Conservation (phyloP, 2,113 vertebrate genomes). For the Cyanoderma ruficeps region DNA sequence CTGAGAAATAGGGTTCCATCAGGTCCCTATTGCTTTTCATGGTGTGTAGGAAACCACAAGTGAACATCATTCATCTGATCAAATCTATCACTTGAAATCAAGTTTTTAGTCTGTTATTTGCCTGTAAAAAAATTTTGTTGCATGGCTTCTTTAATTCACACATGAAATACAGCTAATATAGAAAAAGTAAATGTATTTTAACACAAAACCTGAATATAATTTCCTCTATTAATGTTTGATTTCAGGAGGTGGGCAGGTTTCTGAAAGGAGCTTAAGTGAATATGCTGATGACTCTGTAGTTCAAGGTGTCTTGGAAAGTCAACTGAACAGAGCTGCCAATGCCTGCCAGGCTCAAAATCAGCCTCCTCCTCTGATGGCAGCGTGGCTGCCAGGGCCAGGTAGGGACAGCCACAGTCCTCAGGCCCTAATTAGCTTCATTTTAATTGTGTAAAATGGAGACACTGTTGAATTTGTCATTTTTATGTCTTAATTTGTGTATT, state of each 20-base stretch:
- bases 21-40: not conserved
- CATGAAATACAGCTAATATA: not conserved
- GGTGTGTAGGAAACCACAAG: not conserved
- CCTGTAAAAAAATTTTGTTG: not conserved
- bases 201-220: not conserved
- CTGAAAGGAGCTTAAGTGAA: constrained; percentile 43
- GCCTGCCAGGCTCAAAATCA: not conserved
- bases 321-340: not conserved
- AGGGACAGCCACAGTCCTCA: not conserved
- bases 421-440: not conserved
- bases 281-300: constrained; percentile 20
- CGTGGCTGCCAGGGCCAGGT: not conserved
- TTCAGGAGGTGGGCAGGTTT: constrained; percentile 61
- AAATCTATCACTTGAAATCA: not conserved
- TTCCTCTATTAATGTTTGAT: not conserved
- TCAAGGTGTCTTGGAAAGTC: not conserved
- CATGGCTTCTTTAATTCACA: not conserved
- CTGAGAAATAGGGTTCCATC: not conserved
- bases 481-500: not conserved
- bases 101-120: not conserved
- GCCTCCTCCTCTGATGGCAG: not conserved
- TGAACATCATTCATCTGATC: not conserved
- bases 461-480: not conserved
- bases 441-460: not conserved
- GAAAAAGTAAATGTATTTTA: not conserved